phyloP scores from a whole-genome alignment of 2,113 vertebrate species.

The Scortum barcoo region DNA sequence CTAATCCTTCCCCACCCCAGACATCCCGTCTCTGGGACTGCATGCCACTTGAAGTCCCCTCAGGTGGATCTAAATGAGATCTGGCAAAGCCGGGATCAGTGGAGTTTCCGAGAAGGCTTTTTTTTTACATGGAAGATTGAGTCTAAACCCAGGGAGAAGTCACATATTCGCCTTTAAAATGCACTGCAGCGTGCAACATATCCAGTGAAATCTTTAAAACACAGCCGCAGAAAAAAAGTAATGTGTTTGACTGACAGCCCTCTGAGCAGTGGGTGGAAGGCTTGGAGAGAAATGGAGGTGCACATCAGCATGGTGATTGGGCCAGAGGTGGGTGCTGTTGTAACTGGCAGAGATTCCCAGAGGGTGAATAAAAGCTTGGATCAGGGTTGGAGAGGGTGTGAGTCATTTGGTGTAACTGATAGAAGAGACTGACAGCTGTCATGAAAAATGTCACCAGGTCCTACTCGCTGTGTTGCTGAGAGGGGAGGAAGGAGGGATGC shows the following conservation, averaged over 20 bases:
- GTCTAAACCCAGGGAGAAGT: conserved; percentile 49
- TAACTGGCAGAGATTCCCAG: conserved; percentile 29
- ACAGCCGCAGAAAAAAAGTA: background rate
- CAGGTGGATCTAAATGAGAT: conserved; percentile 80
- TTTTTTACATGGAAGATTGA: conserved; percentile 64
- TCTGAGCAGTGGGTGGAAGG: background rate
- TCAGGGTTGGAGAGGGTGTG: conserved; percentile 41
- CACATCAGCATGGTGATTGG: background rate
- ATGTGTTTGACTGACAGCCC: background rate
- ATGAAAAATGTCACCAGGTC: conserved; percentile 50
- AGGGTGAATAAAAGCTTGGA: conserved; percentile 45
- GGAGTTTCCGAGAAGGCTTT: conserved; percentile 50
- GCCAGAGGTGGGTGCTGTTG: conserved; percentile 6
- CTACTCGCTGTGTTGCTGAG: conserved; percentile 41
- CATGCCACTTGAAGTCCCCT: conserved; percentile 57
- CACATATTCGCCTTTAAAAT: conserved; percentile 41
- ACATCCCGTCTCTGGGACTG: conserved; percentile 66
- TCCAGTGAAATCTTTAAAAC: conserved; percentile 8
- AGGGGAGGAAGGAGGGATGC: conserved; percentile 16
- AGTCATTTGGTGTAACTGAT: conserved; percentile 62
- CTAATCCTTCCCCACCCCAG: conserved; percentile 73
- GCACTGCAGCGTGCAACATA: background rate
- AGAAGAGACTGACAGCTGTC: conserved; percentile 68
- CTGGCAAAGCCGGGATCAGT: conserved; percentile 76
- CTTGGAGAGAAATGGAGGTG: background rate